phyloP scores from a whole-genome alignment of 2,888 invertebrate species.

The Galerucella pusilla region DNA sequence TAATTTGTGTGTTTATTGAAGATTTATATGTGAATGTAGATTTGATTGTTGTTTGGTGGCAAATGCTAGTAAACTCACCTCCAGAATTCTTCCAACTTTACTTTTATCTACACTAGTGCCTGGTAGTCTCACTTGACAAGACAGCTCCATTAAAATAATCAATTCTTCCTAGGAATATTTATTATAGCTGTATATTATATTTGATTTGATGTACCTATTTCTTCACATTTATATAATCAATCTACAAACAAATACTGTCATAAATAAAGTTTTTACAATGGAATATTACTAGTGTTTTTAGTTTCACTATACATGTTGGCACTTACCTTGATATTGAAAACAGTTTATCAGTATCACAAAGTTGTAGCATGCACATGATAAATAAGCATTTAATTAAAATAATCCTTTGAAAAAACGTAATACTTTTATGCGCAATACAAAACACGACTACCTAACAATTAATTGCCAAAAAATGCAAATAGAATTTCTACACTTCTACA shows the following conservation, averaged over 20 bases:
- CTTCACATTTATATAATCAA: constrained; percentile 4
- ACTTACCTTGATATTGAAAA: constrained; percentile 1
- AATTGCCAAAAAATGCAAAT: no score
- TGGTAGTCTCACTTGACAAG: constrained; percentile 6
- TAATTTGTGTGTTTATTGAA: no score
- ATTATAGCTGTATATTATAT: not conserved
- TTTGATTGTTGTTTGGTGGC: not conserved
- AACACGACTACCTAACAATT: no score
- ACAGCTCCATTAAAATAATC: constrained; percentile 6
- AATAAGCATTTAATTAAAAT: not conserved
- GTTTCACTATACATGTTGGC: not conserved
- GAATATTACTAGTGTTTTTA: not conserved
- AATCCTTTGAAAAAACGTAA: no score
- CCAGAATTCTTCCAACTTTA: not conserved
- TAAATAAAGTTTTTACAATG: not conserved
- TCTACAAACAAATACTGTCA: not conserved
- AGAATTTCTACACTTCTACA: no score
- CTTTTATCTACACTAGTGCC: constrained; percentile 2
- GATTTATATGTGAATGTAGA: not conserved
- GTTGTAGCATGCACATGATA: not conserved
- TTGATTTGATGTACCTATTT: not conserved
- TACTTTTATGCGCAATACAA: no score
- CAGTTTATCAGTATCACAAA: not conserved
- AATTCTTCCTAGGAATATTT: not conserved
- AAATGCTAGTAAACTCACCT: not conserved